Percentiles rank a stretch among this genome's conserved stretches.
phyloP scores from a whole-genome alignment of 2,113 vertebrate genomes.

The Xiphophorus maculatus region DNA sequence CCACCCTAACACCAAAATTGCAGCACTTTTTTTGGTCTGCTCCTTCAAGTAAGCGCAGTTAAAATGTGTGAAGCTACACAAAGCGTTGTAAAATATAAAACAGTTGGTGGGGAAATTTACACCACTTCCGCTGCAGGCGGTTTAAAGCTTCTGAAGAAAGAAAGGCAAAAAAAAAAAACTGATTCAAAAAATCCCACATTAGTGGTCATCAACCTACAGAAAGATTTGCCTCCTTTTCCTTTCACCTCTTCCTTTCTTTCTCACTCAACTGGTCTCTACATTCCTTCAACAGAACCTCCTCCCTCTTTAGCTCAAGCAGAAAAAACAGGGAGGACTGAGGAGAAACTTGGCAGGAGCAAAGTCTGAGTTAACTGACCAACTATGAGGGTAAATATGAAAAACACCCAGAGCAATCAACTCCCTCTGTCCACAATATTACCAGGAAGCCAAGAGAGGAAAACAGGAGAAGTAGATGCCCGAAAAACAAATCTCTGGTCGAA shows the following conservation, averaged over 20 bases:
- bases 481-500: conserved; percentile 27
- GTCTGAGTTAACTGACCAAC: conserved; percentile 69
- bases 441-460: conserved; percentile 27
- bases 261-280: conserved; percentile 27
- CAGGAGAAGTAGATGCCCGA: background rate
- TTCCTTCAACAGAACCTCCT: conserved; percentile 40
- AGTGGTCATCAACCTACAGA: conserved; percentile 5
- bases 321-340: conserved; percentile 56
- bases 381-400: conserved; percentile 64
- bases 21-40: conserved; percentile 11
- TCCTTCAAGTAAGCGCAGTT: conserved; percentile 14
- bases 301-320: conserved; percentile 47
- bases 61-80: conserved; percentile 57
- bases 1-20: conserved; percentile 36
- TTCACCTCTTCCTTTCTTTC: conserved; percentile 15
- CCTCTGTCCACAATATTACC: background rate
- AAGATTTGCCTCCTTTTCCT: conserved; percentile 6
- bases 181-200: background rate
- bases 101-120: conserved; percentile 45
- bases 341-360: conserved; percentile 54
- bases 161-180: conserved; percentile 9
- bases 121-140: conserved; percentile 42
- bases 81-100: conserved; percentile 42
- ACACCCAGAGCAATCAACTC: conserved; percentile 24
- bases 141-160: conserved; percentile 21